These are phyloP conservation scores for Hyposoter dolosus DNA, from an alignment of 2,888 invertebrate genomes.

Conservation along the genomic window DNA sequence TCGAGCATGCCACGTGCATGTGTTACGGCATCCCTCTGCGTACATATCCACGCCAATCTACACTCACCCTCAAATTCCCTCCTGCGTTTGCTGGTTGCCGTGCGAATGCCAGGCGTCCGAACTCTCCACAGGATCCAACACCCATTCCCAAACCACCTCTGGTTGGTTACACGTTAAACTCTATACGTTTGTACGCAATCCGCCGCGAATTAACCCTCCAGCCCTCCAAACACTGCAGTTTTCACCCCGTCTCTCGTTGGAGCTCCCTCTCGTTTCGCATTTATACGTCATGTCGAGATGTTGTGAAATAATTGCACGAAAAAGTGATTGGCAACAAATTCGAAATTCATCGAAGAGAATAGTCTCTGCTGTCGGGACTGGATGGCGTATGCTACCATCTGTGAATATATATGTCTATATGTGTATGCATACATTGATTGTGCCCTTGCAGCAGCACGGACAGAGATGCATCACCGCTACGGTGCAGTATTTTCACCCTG, in stretches of 20 bases:
- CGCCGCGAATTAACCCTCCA: constrained; percentile 66
- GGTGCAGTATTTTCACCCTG: constrained; percentile 52
- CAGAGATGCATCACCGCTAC: constrained; percentile 60
- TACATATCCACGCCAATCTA: constrained; percentile 63
- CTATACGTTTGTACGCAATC: constrained; percentile 51
- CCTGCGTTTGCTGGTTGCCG: constrained; percentile 38
- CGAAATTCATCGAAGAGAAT: constrained; percentile 77
- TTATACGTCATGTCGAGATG: constrained; percentile 83
- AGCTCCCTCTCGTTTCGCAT: constrained; percentile 64
- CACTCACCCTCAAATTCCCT: constrained; percentile 54
- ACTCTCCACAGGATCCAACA: constrained; percentile 58
- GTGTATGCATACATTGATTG: constrained; percentile 29
- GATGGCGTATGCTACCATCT: constrained; percentile 56
- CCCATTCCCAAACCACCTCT: constrained; percentile 47
- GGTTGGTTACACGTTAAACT: constrained; percentile 33
- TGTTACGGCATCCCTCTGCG: constrained; percentile 80
- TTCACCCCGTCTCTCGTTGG: constrained; percentile 65
- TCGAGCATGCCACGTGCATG: constrained; percentile 83
- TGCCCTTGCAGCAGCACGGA: constrained; percentile 39
- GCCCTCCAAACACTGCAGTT: constrained; percentile 68
- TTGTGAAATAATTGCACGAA: constrained; percentile 83
- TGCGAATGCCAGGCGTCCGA: constrained; percentile 67
- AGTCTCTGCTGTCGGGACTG: constrained; percentile 57
- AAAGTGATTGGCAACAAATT: constrained; percentile 83
- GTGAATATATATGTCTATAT: constrained; percentile 36